Percentiles rank a stretch among this genome's conserved stretches.
These are phyloP conservation scores for Chitala chitala DNA, from an alignment of 2,113 vertebrate genomes.

Conservation along the genomic window DNA sequence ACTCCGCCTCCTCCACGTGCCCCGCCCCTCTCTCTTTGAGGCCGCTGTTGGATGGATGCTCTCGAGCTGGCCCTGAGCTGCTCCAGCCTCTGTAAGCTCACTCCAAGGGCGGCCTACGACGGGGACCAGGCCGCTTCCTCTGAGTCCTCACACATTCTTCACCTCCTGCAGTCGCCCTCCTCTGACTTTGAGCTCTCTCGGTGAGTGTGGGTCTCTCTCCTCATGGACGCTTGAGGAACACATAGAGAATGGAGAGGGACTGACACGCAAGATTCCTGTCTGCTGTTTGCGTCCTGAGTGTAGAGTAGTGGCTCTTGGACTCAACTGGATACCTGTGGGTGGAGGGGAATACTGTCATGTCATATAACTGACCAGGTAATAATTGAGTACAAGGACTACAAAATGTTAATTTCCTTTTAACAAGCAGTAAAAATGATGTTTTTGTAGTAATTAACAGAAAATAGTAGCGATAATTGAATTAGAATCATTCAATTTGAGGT, in stretches of 20 bases:
- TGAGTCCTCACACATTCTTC: conserved; percentile 72
- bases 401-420: too few species aligned
- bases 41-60: conserved; percentile 95
- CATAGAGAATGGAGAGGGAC: too few species aligned
- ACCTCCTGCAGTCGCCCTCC: conserved; percentile 67
- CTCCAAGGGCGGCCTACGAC: conserved; percentile 70
- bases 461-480: not conserved
- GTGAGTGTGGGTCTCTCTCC: conserved; percentile 59
- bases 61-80: conserved; percentile 88
- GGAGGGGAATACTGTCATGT: too few species aligned
- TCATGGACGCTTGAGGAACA: too few species aligned
- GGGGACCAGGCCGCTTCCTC: conserved; percentile 71
- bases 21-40: conserved; percentile 47
- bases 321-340: too few species aligned
- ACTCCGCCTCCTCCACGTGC: not conserved
- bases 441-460: too few species aligned
- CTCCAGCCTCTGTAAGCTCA: conserved; percentile 83
- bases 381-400: too few species aligned
- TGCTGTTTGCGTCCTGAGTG: too few species aligned
- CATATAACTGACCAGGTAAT: too few species aligned
- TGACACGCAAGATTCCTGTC: too few species aligned
- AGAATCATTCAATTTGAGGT: not conserved
- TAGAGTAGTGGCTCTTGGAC: too few species aligned
- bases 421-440: too few species aligned
- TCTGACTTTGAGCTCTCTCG: conserved; percentile 77